A percentile compares a stretch with the other conserved stretches of the same genome.
phyloP scores from a whole-genome alignment of 2,113 vertebrate genomes.

The Labeo catla region DNA sequence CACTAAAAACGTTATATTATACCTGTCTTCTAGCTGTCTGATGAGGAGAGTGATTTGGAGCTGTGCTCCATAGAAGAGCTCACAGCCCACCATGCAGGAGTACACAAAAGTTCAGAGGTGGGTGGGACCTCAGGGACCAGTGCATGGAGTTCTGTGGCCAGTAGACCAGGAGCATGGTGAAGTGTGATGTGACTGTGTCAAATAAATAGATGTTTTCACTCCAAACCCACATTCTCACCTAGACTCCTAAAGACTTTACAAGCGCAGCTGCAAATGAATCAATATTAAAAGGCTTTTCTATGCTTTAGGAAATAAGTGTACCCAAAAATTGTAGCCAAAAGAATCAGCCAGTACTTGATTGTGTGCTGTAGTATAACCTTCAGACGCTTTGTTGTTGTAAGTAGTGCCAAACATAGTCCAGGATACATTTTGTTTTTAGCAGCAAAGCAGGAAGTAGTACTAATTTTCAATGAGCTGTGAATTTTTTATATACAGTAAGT shows the following conservation, averaged over 20 bases:
- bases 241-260: neutral
- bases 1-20: neutral
- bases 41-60: slow-evolving; percentile 69
- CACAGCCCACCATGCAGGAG: slow-evolving; percentile 49
- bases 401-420: neutral
- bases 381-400: neutral
- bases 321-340: neutral
- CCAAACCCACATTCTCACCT: neutral
- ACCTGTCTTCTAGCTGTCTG: slow-evolving; percentile 56
- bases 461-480: neutral
- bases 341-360: neutral
- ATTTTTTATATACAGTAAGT: neutral
- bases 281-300: neutral
- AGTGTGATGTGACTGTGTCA: neutral
- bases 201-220: slow-evolving; percentile 11
- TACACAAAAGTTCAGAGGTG: slow-evolving; percentile 52
- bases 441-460: neutral
- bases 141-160: slow-evolving; percentile 63
- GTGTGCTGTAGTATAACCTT: neutral
- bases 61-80: slow-evolving; percentile 72
- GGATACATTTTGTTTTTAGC: neutral
- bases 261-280: neutral
- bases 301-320: neutral
- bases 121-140: slow-evolving; percentile 48
- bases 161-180: slow-evolving; percentile 64